Percentiles rank a stretch among this genome's conserved stretches.
Evolutionary conservation across 2,113 vertebrate species (phyloP).

Genomic region (Bos taurus): DNA sequence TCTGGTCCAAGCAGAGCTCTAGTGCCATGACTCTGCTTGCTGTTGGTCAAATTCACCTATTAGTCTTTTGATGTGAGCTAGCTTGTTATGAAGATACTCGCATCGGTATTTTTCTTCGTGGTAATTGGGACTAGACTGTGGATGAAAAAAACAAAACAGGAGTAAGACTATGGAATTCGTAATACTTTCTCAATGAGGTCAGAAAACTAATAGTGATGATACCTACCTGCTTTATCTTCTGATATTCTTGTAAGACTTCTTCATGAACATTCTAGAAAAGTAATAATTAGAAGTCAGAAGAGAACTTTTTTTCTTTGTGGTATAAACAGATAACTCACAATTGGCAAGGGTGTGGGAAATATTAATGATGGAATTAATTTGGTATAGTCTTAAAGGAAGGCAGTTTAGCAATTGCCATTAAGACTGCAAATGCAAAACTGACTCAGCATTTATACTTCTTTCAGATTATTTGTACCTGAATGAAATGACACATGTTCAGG

Average conservation of each 20-base stretch:
- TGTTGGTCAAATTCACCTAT: constrained; percentile 88
- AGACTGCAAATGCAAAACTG: constrained; percentile 16
- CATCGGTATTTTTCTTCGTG: constrained; percentile 89
- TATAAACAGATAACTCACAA: not conserved
- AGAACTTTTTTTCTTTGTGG: not conserved
- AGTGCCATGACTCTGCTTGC: constrained; percentile 81
- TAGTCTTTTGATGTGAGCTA: constrained; percentile 92
- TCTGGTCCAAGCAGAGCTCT: constrained; percentile 62
- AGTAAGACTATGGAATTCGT: not conserved
- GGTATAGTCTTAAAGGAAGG: not conserved
- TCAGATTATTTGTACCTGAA: not conserved
- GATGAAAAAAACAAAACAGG: constrained; percentile 23
- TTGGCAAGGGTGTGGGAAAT: not conserved
- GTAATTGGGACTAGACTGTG: constrained; percentile 88
- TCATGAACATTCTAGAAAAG: constrained; percentile 85
- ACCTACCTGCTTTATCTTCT: constrained; percentile 87
- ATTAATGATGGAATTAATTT: not conserved
- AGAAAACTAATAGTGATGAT: not conserved
- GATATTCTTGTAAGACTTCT: constrained; percentile 90
- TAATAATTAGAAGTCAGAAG: constrained; percentile 40
- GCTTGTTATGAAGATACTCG: constrained; percentile 92
- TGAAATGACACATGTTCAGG: not conserved
- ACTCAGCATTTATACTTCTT: constrained; percentile 14
- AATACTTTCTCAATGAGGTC: not conserved
- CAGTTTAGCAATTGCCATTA: constrained; percentile 32